These are phyloP conservation scores for Dryoscopus gambensis DNA, from an alignment of 2,113 vertebrate species.

Conservation along the genomic window DNA sequence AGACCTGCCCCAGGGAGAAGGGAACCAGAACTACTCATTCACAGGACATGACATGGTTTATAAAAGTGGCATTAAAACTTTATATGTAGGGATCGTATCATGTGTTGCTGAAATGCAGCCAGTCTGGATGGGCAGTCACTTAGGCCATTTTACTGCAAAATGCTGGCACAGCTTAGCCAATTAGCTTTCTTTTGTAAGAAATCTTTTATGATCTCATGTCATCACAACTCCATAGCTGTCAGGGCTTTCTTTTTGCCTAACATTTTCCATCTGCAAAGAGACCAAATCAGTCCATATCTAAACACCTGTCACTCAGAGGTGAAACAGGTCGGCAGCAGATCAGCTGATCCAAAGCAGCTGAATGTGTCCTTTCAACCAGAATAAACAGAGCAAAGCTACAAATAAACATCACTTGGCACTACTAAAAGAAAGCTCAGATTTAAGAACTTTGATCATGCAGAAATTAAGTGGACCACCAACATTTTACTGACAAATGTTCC, in stretches of 20 bases:
- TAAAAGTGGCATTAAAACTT: not conserved
- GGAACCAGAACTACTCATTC: not conserved
- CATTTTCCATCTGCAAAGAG: constrained; percentile 22
- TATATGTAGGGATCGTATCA: not conserved
- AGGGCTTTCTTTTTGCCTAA: constrained; percentile 10
- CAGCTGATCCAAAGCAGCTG: constrained; percentile 48
- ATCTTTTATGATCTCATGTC: not conserved
- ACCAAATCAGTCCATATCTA: constrained; percentile 45
- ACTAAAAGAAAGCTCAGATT: constrained; percentile 28
- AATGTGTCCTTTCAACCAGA: constrained; percentile 47
- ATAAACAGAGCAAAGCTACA: constrained; percentile 58
- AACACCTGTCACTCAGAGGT: constrained; percentile 63
- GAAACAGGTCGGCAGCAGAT: not conserved
- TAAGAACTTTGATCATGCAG: constrained; percentile 53
- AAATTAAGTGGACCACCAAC: constrained; percentile 55
- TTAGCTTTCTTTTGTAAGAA: not conserved
- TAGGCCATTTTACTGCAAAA: not conserved
- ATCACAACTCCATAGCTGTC: not conserved
- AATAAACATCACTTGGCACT: constrained; percentile 59
- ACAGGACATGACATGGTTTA: not conserved
- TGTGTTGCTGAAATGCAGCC: not conserved
- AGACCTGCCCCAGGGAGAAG: not conserved
- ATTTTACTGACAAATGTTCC: constrained; percentile 45
- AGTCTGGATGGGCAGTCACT: not conserved
- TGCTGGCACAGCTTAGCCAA: not conserved